Evolutionary conservation across 2,113 vertebrate genomes (phyloP), one percentile per base, ranked within the genome.

Genomic region (Tachuris rubrigastra): DNA sequence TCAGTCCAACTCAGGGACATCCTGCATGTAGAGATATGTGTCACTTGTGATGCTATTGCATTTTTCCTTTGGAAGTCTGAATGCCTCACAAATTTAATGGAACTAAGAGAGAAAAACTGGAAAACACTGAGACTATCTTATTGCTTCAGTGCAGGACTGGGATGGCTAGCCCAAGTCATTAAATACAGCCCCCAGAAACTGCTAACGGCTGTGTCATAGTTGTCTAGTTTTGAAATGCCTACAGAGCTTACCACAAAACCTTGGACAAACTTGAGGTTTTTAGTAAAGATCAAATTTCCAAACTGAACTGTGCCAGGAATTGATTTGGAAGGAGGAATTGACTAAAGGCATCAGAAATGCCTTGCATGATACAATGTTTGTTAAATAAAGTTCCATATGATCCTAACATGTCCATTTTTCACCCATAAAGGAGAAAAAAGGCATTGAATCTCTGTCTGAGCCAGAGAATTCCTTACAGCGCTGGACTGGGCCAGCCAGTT

Each of bases 221-320:
- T 53, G 15, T 50, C 60, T 50, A 6, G n/a, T 46, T 31, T 35
- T 91, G 65, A 78, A 91, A 71, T 39, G 25, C 80, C 27, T 83
- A n/a, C 50, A 41, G 30, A 66, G 17, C 0, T 0, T 71, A 23
- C 47, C 47, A 18, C 17, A 44, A 85, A 85, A 30, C 27, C 27
- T 52, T 25, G 58, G 66, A 39, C 14, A 47, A 89, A 52, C 30
- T 42, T 41, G 14, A 49, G 30, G 4, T 14, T 68, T 85, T 65
- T 52, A 55, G 39, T 67, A 18, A 90, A 76, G 30, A 59, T 39
- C 25, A 20, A 21, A 20, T 39, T 91, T 72, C 8, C 55, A 30
- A 60, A 56, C 2, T 1, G 0, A 8, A 22, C 3, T 30, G 52
- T 10, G 8, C 10, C 1, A 4, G 4, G 6, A 28, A 3, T 9